These are phyloP conservation scores for Myotis pilosus DNA, from an alignment of 2,797 vertebrate genomes.

Conservation along the genomic window DNA sequence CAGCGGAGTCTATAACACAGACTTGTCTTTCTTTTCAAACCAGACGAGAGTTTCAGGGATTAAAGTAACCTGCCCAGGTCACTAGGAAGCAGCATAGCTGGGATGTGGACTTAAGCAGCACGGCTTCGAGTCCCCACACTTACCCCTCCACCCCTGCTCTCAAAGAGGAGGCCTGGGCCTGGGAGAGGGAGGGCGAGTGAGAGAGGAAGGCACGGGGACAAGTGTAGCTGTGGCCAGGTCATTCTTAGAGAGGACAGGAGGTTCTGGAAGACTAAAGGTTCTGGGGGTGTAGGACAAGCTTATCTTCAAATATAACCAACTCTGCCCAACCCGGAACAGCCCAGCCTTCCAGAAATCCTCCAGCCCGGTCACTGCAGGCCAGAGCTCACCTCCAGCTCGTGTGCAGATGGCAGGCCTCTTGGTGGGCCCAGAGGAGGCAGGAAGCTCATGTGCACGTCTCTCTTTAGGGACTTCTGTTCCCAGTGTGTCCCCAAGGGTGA, in stretches of 20 bases:
- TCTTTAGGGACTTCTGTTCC: not conserved
- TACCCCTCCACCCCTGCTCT: not conserved
- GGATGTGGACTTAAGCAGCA: not conserved
- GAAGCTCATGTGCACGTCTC: not conserved
- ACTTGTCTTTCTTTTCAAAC: not conserved
- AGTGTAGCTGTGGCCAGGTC: not conserved
- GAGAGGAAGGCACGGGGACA: not conserved
- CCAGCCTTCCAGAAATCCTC: not conserved
- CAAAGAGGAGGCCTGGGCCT: not conserved
- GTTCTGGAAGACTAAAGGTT: not conserved
- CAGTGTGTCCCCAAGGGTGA: not conserved
- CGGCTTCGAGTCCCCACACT: not conserved
- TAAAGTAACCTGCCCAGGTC: not conserved
- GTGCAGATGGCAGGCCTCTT: not conserved
- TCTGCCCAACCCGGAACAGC: not conserved
- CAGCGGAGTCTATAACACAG: not conserved
- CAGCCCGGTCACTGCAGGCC: not conserved
- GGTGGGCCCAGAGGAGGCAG: not conserved
- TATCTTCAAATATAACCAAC: not conserved
- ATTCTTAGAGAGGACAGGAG: not conserved
- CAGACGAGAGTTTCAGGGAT: not conserved
- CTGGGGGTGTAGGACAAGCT: not conserved
- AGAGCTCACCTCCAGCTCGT: not conserved
- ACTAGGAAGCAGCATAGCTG: not conserved
- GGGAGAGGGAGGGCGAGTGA: accelerated